These are phyloP conservation scores for Ptychadena robeensis DNA, from an alignment of 2,797 vertebrate genomes.

Conservation along the genomic window DNA sequence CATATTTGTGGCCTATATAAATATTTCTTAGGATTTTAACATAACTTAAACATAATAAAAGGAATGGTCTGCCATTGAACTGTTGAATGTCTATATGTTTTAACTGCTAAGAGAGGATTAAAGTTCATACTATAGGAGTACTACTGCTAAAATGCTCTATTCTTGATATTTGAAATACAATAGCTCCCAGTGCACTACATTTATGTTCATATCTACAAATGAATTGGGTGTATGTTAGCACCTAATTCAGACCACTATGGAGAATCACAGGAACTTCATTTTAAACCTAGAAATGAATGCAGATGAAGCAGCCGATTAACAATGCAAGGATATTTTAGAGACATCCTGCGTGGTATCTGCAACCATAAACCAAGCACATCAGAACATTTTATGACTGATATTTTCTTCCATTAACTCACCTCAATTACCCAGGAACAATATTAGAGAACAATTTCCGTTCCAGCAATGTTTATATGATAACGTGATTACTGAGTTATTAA, in stretches of 20 bases:
- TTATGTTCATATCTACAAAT: no score
- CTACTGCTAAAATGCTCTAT: no score
- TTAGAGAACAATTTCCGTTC: conserved; percentile 11
- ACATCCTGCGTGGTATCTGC: conserved; percentile 32
- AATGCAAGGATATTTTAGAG: conserved; percentile 11
- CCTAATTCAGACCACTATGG: background rate
- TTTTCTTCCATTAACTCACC: conserved; percentile 26
- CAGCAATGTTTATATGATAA: conserved; percentile 36
- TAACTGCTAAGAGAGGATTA: no score
- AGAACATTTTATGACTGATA: conserved; percentile 38
- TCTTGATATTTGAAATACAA: no score
- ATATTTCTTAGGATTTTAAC: no score
- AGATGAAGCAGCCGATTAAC: background rate
- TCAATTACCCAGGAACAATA: conserved; percentile 32
- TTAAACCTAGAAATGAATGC: conserved; percentile 27
- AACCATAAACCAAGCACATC: conserved; percentile 5
- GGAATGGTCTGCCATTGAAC: no score
- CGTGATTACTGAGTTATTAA: conserved; percentile 42
- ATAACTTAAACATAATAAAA: no score
- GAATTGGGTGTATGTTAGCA: no score
- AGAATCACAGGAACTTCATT: background rate
- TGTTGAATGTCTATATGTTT: no score
- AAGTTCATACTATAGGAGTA: no score
- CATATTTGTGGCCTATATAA: no score
- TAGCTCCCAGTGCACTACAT: no score